Evolutionary conservation across 2,113 vertebrate species (phyloP).

Genomic region (Myotis lucifugus): DNA sequence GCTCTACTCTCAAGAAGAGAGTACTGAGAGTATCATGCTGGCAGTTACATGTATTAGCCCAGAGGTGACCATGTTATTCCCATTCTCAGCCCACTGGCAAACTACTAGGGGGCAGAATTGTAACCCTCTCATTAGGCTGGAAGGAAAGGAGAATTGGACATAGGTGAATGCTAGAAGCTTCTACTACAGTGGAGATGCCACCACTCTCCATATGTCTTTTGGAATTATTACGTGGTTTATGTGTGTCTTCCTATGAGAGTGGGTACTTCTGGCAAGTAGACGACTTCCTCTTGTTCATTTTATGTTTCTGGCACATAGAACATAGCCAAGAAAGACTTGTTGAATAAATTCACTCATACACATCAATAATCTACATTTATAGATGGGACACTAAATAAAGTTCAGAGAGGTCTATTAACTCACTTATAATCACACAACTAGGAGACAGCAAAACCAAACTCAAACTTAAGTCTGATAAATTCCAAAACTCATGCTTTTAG

Average conservation of each 20-base stretch:
- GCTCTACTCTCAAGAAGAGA: not conserved
- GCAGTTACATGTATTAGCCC: not conserved
- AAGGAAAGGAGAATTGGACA: not conserved
- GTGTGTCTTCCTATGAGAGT: not conserved
- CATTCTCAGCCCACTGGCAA: not conserved
- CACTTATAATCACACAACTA: not conserved
- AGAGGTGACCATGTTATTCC: not conserved
- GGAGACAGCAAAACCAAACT: constrained; percentile 4
- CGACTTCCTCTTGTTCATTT: constrained; percentile 24
- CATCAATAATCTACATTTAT: constrained; percentile 5
- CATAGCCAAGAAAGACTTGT: not conserved
- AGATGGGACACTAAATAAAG: not conserved
- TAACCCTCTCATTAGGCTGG: not conserved
- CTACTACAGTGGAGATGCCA: not conserved
- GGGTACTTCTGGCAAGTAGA: not conserved
- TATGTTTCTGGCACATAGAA: not conserved
- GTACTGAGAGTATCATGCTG: not conserved
- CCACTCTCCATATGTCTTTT: not conserved
- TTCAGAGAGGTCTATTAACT: constrained; percentile 12
- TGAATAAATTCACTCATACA: constrained; percentile 9
- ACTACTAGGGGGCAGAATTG: not conserved
- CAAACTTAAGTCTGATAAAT: not conserved
- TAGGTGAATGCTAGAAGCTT: not conserved
- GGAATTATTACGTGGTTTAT: not conserved
- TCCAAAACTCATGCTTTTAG: not conserved